Evolutionary conservation across 2,113 vertebrate genomes (phyloP), one percentile per base, ranked within the genome.

Genomic region (Micronisus gabar): DNA sequence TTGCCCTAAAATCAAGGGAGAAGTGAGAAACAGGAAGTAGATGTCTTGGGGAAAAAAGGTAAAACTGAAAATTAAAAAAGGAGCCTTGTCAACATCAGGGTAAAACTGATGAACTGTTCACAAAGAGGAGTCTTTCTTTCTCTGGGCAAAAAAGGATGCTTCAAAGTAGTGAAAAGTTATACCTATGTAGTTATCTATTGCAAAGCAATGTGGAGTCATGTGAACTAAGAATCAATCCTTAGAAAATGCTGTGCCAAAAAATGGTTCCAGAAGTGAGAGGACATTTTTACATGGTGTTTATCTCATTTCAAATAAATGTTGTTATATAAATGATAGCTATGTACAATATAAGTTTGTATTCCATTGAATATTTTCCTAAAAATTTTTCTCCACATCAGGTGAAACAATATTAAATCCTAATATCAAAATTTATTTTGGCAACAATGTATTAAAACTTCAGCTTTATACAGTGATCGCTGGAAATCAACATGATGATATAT

Each of bases 121-220:
- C 11, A 48, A 76, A 53, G 21, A 67, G 17, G 3, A 36, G 1
- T 19, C 27, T 79, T 12, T 36, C 18, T 20, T 50, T 73, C 40
- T 45, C n/a, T 41, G 36, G 10, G 23, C 3, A 70, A 68, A 48
- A 48, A 17, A 22, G 1, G 2, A n/a, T 55, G 10, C 8, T 78
- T 63, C 18, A 12, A 88, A 78, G 8, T 9, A 68, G 8, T 27
- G 29, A 78, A 66, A 86, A 75, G 29, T 16, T 82, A 62, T 16
- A 81, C 4, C n/a, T 56, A 11, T 16, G 16, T 40, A 76, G 12
- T 45, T 36, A 67, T 16, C 52, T 47, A 30, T 18, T 82, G 11
- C 8, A 61, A 56, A 56, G 1, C 22, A 38, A 21, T 34, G 56
- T 16, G 6, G 6, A 61, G 8, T 56, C 0, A 1, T 16, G 34